Evolutionary conservation across 2,888 invertebrate species (phyloP).

Genomic region (Megalurothrips usitatus): DNA sequence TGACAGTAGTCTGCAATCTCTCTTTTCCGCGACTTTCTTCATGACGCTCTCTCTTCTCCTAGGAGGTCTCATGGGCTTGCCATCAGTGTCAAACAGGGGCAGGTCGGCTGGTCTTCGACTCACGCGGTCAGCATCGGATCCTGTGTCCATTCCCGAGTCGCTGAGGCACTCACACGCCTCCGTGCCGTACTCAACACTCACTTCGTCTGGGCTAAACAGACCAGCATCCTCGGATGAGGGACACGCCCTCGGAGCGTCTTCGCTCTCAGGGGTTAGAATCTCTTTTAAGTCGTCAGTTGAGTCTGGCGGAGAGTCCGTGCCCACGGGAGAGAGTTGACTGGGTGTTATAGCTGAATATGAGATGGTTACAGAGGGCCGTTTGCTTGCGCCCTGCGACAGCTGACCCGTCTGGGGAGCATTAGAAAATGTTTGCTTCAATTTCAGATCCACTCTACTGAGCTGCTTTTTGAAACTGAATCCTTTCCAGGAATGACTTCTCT

Average conservation of each 20-base stretch:
- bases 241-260: not conserved
- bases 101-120: conserved; percentile 60
- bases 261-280: not conserved
- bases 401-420: conserved; percentile 45
- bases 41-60: conserved; percentile 35
- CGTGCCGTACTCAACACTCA: not conserved
- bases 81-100: conserved; percentile 54
- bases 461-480: conserved; percentile 76
- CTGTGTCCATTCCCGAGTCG: conserved; percentile 7
- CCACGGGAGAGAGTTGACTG: not conserved
- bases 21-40: not conserved
- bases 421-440: conserved; percentile 61
- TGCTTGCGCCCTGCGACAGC: not conserved
- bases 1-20: conserved; percentile 56
- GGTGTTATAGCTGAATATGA: not conserved
- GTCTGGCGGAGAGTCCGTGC: not conserved
- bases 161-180: not conserved
- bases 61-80: conserved; percentile 47
- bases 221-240: not conserved
- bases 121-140: conserved; percentile 39
- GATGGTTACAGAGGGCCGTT: conserved; percentile 28
- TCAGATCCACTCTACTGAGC: conserved; percentile 72
- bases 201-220: conserved; percentile 1
- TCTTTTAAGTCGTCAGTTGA: not conserved
- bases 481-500: conserved; percentile 55